These are phyloP conservation scores for Dolichoris vasculosae DNA, from an alignment of 1,140 invertebrate species.

Conservation along the genomic window DNA sequence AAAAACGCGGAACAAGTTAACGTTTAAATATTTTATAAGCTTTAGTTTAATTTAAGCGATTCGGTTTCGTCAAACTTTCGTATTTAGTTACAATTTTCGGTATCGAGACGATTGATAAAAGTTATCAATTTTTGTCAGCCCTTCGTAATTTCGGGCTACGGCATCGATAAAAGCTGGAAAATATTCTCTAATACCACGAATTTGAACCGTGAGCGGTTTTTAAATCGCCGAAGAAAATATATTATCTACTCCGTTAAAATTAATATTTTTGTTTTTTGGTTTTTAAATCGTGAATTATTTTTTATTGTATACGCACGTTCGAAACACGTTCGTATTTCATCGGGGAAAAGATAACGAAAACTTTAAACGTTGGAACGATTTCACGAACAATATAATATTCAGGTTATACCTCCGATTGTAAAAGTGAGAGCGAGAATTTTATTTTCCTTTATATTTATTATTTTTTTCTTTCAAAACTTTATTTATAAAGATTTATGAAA, in stretches of 20 bases:
- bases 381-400: neutral
- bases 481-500: conserved; percentile 28
- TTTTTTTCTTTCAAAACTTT: conserved; percentile 12
- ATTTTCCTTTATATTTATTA: neutral
- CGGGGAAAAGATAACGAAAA: neutral
- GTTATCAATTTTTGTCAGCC: neutral
- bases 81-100: neutral
- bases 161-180: too few relatives aligned
- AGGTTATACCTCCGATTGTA: neutral
- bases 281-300: neutral
- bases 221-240: neutral
- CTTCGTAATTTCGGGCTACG: neutral
- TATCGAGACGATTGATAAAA: neutral
- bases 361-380: neutral
- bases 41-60: neutral
- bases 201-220: neutral
- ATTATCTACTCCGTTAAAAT: neutral
- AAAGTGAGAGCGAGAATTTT: neutral
- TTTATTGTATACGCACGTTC: neutral
- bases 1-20: neutral
- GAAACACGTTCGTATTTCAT: neutral
- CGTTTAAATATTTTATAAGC: neutral
- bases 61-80: neutral
- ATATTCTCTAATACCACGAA: too few relatives aligned
- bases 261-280: conserved; percentile 12